Conservation (phyloP, 1,140 invertebrate species). For the Neodiprion virginianus region DNA sequence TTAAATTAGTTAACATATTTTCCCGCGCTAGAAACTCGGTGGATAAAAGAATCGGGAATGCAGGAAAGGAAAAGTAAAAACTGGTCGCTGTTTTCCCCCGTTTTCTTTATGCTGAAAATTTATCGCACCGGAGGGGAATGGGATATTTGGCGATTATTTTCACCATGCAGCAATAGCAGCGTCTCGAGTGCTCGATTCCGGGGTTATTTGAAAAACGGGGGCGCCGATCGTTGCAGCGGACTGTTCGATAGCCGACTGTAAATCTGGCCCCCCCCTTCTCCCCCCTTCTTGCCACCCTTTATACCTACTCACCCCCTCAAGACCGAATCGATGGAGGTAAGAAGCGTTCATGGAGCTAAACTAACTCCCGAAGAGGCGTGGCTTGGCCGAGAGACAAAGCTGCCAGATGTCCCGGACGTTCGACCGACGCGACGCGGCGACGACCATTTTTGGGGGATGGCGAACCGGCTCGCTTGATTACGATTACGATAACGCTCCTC, state of each 20-base stretch:
- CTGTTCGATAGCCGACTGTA: neutral
- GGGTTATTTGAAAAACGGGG: neutral
- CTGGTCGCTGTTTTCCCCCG: too few species aligned
- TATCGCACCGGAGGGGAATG: too few species aligned
- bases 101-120: too few species aligned
- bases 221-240: neutral
- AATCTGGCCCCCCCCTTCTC: neutral
- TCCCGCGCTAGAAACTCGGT: too few species aligned
- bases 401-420: constrained; percentile 44
- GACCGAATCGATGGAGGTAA: constrained; percentile 8
- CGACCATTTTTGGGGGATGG: neutral
- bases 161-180: too few species aligned
- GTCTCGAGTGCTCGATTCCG: too few species aligned
- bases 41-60: too few species aligned
- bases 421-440: constrained; percentile 18
- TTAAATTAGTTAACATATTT: too few species aligned
- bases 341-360: constrained; percentile 40
- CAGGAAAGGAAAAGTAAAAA: too few species aligned
- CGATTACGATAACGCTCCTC: neutral
- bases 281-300: too few species aligned
- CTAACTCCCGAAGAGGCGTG: constrained; percentile 44
- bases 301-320: too few species aligned
- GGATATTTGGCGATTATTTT: too few species aligned
- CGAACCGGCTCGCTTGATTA: neutral
- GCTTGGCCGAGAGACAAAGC: constrained; percentile 45